Evolutionary conservation across 2,888 invertebrate genomes (phyloP).

Genomic region (Drosophila merina): DNA sequence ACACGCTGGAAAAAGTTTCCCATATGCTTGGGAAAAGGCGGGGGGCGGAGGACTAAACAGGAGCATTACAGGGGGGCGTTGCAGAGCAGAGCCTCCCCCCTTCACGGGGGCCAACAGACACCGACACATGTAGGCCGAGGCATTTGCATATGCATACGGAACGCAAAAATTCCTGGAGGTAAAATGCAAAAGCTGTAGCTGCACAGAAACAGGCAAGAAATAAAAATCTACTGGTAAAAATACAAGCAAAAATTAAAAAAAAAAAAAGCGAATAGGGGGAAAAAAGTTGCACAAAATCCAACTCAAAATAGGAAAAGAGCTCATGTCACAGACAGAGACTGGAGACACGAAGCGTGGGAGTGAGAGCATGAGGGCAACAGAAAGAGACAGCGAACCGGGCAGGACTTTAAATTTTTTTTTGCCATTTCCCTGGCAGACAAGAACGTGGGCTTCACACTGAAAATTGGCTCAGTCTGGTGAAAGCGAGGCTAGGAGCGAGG

Average conservation of each 20-base stretch:
- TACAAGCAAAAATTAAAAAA: constrained; percentile 1
- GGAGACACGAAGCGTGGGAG: constrained; percentile 1
- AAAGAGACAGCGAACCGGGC: not conserved
- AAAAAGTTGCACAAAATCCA: constrained; percentile 18
- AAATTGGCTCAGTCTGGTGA: constrained; percentile 27
- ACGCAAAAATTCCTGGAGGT: constrained; percentile 55
- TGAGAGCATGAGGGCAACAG: not conserved
- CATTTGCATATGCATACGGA: constrained; percentile 72
- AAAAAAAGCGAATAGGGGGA: not conserved
- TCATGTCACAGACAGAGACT: constrained; percentile 46
- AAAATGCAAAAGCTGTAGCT: constrained; percentile 64
- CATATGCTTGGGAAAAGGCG: constrained; percentile 14
- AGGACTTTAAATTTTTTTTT: constrained; percentile 8
- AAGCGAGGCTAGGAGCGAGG: not conserved
- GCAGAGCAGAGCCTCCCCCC: too few relatives aligned
- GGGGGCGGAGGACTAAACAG: not conserved
- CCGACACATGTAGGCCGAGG: constrained; percentile 73
- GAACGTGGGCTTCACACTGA: constrained; percentile 31
- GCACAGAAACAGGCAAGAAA: constrained; percentile 11
- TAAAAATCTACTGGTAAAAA: constrained; percentile 14
- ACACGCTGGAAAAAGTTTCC: constrained; percentile 63
- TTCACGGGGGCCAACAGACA: constrained; percentile 24
- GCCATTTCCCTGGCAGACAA: constrained; percentile 26
- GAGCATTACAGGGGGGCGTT: not conserved
- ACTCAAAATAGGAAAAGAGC: constrained; percentile 49